A percentile compares a stretch with the other conserved stretches of the same genome.
Conservation (phyloP, 2,888 invertebrate species). For the Linnaemya tessellans region DNA sequence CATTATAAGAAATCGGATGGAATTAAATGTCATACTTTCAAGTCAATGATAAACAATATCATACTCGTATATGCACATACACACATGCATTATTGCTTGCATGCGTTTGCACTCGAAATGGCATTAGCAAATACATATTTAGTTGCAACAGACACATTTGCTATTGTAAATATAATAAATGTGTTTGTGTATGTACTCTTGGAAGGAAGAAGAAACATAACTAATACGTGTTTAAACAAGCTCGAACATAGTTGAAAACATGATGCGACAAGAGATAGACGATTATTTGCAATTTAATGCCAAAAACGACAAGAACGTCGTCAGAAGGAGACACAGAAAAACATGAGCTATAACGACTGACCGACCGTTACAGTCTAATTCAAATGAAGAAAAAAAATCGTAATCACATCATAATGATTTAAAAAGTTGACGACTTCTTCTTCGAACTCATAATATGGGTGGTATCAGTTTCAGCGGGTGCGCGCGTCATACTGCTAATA, state of each 20-base stretch:
- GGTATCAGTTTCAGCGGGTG: background rate
- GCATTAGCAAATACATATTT: slow-evolving; percentile 1
- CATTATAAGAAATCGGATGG: slow-evolving; percentile 61
- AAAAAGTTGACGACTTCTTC: background rate
- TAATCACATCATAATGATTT: background rate
- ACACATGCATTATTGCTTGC: slow-evolving; percentile 11
- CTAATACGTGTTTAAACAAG: slow-evolving; percentile 42
- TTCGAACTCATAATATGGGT: background rate
- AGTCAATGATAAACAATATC: slow-evolving; percentile 56
- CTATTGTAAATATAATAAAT: slow-evolving; percentile 21
- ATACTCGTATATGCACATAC: background rate
- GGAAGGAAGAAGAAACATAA: slow-evolving; percentile 49
- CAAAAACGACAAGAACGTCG: slow-evolving; percentile 38
- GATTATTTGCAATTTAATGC: slow-evolving; percentile 68
- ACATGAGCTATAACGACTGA: slow-evolving; percentile 45
- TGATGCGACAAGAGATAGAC: slow-evolving; percentile 60
- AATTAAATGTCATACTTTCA: slow-evolving; percentile 68
- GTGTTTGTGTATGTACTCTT: background rate
- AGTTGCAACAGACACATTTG: slow-evolving; percentile 32
- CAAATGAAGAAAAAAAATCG: slow-evolving; percentile 1
- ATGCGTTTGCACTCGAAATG: slow-evolving; percentile 8
- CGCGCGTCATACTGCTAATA: background rate
- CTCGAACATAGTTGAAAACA: slow-evolving; percentile 38
- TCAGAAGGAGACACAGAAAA: slow-evolving; percentile 2
- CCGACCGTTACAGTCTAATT: slow-evolving; percentile 64